phyloP scores from a whole-genome alignment of 2,797 vertebrate species.

The Ispidina lecontei region DNA sequence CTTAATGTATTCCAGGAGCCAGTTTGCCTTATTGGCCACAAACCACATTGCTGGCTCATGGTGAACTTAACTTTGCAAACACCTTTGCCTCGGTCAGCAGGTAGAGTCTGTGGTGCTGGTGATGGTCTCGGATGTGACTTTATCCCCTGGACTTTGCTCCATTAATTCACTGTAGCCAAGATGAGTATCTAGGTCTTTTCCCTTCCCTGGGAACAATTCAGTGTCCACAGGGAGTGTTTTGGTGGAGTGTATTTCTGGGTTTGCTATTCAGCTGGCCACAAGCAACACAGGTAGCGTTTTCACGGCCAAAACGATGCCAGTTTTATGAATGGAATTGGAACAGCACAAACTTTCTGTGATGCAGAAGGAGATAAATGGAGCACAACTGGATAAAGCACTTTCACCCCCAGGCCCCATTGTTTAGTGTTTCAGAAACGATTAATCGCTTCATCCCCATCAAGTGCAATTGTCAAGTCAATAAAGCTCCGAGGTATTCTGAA shows the following conservation, averaged over 20 bases:
- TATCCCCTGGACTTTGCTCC: background rate
- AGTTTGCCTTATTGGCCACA: background rate
- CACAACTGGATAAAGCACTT: slow-evolving; percentile 56
- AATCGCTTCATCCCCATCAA: slow-evolving; percentile 66
- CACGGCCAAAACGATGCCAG: background rate
- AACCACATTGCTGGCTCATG: background rate
- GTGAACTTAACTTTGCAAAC: background rate
- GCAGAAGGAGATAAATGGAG: slow-evolving; percentile 61
- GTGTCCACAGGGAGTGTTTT: background rate
- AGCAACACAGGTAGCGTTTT: background rate
- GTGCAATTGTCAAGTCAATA: slow-evolving; percentile 63
- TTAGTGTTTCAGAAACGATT: slow-evolving; percentile 68
- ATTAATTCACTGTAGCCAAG: background rate
- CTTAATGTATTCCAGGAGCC: background rate
- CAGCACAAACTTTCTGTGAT: slow-evolving; percentile 22
- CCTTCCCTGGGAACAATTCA: background rate
- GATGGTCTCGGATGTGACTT: background rate
- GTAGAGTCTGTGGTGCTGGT: accelerated
- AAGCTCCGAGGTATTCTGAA: slow-evolving; percentile 45
- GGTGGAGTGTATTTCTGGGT: background rate
- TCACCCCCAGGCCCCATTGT: slow-evolving; percentile 58
- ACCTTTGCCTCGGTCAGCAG: background rate
- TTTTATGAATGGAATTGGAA: slow-evolving; percentile 48
- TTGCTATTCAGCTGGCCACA: background rate
- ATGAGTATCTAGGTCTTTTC: background rate